Base-by-base conservation (phyloP, 1,140 invertebrate genomes). In the Chironomus tepperi region DNA sequence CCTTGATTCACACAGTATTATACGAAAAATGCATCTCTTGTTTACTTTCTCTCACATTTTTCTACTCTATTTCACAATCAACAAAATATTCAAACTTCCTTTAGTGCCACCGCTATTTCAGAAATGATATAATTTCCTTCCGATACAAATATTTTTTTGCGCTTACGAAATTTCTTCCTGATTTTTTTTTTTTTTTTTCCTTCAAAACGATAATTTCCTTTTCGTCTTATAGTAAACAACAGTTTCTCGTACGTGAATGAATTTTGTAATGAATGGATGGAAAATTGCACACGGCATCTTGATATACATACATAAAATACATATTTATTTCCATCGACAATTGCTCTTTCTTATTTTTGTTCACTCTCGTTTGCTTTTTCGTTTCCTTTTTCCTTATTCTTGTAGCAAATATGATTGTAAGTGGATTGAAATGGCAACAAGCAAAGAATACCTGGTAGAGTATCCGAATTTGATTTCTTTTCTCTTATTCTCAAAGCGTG, bases 121-220 rank as follows among this genome's bases (percentile, higher is more conserved):
- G 47, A 57, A n/a, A 57, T n/a, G 47, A n/a, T 57, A 57, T 57
- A 57, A 57, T 57, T 57, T 57, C 47, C 47, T 57, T 57, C 47
- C 47, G 47, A 57, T 57, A 57, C 47, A 57, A 57, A 57, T 57
- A n/a, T 47, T 47, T 47, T 47, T 47, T 47, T 15, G 12, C 10
- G 15, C 47, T 57, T 12, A 15, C 47, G n/a, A 15, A 57, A 15
- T 12, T 57, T 12, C n/a, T 57, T 57, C 15, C 15, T 47, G 8
- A 47, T 47, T 47, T 47, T 8, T 47, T 57, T n/a, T n/a, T n/a
- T n/a, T n/a, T n/a, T n/a, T 15, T 47, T 12, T 47, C 15, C 47
- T 57, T 15, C 12, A 57, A 57, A 57, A 57, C 47, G 47, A 57
- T 12, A 57, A 57, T 57, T 57, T 57, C 47, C 47, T 57, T 57